These are phyloP conservation scores for Eilema depressum DNA, from an alignment of 2,888 invertebrate species.

Conservation along the genomic window DNA sequence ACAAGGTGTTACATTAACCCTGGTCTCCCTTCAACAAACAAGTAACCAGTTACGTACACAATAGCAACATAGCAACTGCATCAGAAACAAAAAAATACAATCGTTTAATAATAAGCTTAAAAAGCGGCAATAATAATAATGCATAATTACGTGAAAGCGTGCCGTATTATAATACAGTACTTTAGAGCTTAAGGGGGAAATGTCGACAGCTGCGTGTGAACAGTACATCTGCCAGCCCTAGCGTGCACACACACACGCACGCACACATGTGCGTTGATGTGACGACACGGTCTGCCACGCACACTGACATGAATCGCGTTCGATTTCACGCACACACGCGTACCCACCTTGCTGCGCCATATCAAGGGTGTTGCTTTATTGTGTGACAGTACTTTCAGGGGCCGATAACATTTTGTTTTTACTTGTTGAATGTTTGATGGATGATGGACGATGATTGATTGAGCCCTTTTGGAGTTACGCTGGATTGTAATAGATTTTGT, in stretches of 20 bases:
- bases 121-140: constrained; percentile 79
- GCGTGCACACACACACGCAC: constrained; percentile 58
- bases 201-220: constrained; percentile 80
- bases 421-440: constrained; percentile 86
- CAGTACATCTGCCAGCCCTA: constrained; percentile 80
- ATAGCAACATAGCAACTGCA: constrained; percentile 71
- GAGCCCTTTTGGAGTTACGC: constrained; percentile 66
- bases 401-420: constrained; percentile 84
- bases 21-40: constrained; percentile 28
- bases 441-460: constrained; percentile 83
- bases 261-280: constrained; percentile 51
- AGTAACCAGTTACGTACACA: constrained; percentile 29
- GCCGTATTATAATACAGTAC: constrained; percentile 76
- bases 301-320: constrained; percentile 42
- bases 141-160: constrained; percentile 85
- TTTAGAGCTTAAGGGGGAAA: constrained; percentile 64
- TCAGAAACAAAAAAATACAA: constrained; percentile 72
- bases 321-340: constrained; percentile 44
- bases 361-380: constrained; percentile 75
- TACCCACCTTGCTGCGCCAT: constrained; percentile 59
- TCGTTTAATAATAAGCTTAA: constrained; percentile 71
- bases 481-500: constrained; percentile 73
- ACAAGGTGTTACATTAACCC: constrained; percentile 2
- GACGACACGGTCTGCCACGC: constrained; percentile 43
- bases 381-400: constrained; percentile 67